Evolutionary conservation across 2,888 invertebrate genomes (phyloP).

Genomic region (Nebria salina): DNA sequence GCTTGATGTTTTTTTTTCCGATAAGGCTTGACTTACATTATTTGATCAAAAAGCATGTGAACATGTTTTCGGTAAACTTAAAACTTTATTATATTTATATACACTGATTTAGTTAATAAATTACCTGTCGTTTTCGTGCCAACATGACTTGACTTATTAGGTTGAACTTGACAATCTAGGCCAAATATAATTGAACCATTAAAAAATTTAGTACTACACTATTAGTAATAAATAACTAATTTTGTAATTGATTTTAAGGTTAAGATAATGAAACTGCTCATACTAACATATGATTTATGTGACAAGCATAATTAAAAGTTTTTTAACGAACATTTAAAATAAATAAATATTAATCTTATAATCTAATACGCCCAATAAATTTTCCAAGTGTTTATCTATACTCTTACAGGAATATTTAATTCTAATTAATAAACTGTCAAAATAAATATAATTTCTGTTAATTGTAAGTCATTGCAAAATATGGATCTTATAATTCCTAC

Average conservation of each 20-base stretch:
- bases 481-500: too few relatives aligned
- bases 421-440: too few relatives aligned
- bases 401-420: too few relatives aligned
- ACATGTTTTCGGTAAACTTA: neutral
- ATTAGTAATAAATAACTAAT: neutral
- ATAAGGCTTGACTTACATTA: constrained; percentile 5
- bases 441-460: too few relatives aligned
- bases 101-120: neutral
- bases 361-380: neutral
- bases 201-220: neutral
- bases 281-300: neutral
- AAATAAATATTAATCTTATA: neutral
- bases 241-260: neutral
- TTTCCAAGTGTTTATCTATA: too few relatives aligned
- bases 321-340: neutral
- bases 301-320: neutral
- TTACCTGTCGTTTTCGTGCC: neutral
- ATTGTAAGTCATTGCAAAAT: too few relatives aligned
- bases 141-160: neutral
- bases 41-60: neutral
- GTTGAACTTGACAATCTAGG: neutral
- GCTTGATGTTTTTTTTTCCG: constrained; percentile 34
- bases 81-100: neutral
- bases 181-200: neutral
- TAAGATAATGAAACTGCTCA: neutral